Conservation (phyloP, 23 tunicate species). For the Ciona savignyi region DNA sequence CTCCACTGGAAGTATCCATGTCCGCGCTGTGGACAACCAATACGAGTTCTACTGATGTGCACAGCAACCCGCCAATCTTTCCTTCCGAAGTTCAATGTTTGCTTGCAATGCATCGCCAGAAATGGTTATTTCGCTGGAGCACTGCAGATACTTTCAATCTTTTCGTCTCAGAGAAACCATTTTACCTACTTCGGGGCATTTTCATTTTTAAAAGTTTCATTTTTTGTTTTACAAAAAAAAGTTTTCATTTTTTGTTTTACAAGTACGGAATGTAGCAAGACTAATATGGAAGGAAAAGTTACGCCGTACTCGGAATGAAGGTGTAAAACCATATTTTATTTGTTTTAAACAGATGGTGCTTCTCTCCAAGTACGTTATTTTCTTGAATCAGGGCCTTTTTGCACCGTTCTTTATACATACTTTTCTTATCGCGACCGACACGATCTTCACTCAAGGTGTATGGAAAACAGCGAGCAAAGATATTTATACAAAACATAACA, state of each 20-base stretch:
- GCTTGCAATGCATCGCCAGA: no score
- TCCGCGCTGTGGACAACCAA: conserved; percentile 38
- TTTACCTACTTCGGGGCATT: neutral
- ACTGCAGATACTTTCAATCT: neutral
- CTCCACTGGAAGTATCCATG: conserved; percentile 1
- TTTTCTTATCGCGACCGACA: neutral
- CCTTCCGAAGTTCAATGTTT: neutral
- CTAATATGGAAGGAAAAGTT: no score
- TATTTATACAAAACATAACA: neutral
- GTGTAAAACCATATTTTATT: neutral
- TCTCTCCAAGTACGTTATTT: neutral
- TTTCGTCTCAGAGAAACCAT: neutral
- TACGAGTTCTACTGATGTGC: conserved; percentile 26
- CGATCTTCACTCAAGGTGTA: neutral
- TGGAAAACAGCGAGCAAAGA: neutral
- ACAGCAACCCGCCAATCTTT: neutral
- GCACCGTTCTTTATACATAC: neutral
- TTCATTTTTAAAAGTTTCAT: no score
- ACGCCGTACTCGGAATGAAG: no score
- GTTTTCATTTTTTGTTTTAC: no score
- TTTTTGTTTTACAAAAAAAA: no score
- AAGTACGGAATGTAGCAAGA: no score
- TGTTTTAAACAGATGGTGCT: neutral
- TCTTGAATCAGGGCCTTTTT: neutral
- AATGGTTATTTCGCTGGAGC: no score